Conservation (phyloP, 2,797 vertebrate species). For the Tenualosa thibaudeaui region DNA sequence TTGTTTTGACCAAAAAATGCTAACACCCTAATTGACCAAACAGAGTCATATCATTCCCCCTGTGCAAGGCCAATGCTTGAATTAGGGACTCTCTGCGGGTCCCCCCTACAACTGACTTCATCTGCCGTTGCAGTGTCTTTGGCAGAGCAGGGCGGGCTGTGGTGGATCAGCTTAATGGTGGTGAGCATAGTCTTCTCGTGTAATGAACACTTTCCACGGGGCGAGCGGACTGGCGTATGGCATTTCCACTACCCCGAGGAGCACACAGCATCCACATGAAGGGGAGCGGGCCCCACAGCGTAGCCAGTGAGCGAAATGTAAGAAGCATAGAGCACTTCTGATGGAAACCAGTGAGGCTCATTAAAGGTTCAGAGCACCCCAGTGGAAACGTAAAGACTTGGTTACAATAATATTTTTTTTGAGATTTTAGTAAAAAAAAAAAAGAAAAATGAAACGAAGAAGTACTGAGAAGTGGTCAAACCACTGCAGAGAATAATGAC, state of each 20-base stretch:
- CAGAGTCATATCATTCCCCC: not conserved
- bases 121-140: slow-evolving; percentile 15
- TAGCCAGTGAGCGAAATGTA: not conserved
- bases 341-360: slow-evolving; percentile 61
- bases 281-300: not conserved
- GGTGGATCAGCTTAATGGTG: slow-evolving; percentile 7
- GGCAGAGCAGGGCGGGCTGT: slow-evolving; percentile 1
- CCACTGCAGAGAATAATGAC: slow-evolving; percentile 56
- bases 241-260: slow-evolving; percentile 21
- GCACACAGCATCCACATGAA: slow-evolving; percentile 5
- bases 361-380: slow-evolving; percentile 62
- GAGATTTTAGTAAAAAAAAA: slow-evolving; percentile 31
- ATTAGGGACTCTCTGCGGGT: not conserved
- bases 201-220: slow-evolving; percentile 8
- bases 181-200: slow-evolving; percentile 11
- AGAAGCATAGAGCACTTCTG: slow-evolving; percentile 47
- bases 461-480: slow-evolving; percentile 52
- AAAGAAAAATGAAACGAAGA: slow-evolving; percentile 60
- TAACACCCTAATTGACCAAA: not conserved
- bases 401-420: slow-evolving; percentile 45
- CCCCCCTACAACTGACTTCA: not conserved
- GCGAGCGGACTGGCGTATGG: not conserved
- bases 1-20: not conserved
- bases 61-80: not conserved
- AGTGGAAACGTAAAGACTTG: slow-evolving; percentile 64